These are phyloP conservation scores for Bergia puertoricense DNA, from an alignment of 92 coral and sea anemone genomes.

Conservation along the genomic window DNA sequence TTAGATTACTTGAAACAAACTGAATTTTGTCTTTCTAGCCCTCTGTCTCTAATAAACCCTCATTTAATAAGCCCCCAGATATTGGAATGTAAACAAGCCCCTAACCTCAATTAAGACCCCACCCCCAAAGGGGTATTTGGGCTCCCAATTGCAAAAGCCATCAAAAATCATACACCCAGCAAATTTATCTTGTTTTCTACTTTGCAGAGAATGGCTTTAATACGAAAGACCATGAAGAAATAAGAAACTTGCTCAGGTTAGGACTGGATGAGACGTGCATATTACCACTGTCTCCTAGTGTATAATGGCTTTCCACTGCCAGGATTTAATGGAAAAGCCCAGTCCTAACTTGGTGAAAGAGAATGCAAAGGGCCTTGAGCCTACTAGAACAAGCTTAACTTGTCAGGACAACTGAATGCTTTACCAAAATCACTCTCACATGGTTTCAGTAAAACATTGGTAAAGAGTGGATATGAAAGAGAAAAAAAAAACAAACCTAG, in stretches of 20 bases:
- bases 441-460: too few species aligned
- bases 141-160: neutral
- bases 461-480: too few species aligned
- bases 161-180: neutral
- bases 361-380: neutral
- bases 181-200: neutral
- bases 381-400: neutral
- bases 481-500: too few species aligned
- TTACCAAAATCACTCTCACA: neutral
- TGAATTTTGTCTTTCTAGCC: too few species aligned
- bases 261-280: neutral
- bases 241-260: slow-evolving; percentile 21
- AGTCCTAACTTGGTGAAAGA: too few species aligned
- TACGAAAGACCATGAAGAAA: slow-evolving; percentile 91
- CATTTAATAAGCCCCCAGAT: too few species aligned
- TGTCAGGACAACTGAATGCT: neutral
- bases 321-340: too few species aligned
- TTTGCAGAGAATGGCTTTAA: slow-evolving; percentile 86
- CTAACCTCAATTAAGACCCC: too few species aligned
- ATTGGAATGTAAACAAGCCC: too few species aligned
- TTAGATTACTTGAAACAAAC: too few species aligned
- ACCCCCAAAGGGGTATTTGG: neutral
- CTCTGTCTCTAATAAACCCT: too few species aligned
- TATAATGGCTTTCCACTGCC: neutral
- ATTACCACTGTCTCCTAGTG: neutral